Percentiles rank a stretch among this genome's conserved stretches.
Evolutionary conservation across 2,113 vertebrate genomes (phyloP).

Genomic region (Cinclus cinclus): DNA sequence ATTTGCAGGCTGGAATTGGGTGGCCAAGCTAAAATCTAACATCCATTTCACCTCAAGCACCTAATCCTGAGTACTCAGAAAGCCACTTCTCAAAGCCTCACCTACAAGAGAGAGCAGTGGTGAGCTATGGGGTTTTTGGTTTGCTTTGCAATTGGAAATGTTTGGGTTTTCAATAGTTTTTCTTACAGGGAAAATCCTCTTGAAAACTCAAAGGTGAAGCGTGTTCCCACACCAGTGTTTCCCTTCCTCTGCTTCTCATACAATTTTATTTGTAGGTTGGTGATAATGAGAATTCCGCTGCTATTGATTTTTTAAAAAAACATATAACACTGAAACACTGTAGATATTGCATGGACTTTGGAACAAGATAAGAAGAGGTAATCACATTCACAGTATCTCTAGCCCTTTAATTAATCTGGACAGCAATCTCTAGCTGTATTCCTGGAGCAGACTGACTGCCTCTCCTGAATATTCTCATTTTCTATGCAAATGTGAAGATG

Average conservation of each 20-base stretch:
- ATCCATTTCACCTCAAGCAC: not conserved
- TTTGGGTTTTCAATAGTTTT: not conserved
- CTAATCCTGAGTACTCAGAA: not conserved
- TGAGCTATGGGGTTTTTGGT: fast-evolving
- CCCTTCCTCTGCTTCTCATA: not conserved
- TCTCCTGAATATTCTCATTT: not conserved
- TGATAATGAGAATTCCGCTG: conserved; percentile 25
- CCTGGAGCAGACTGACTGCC: not conserved
- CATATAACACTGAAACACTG: not conserved
- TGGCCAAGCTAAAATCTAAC: not conserved
- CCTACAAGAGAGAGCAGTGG: not conserved
- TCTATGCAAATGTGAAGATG: not conserved
- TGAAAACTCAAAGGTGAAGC: not conserved
- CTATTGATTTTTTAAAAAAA: conserved; percentile 12
- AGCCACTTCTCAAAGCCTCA: not conserved
- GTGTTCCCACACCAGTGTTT: not conserved
- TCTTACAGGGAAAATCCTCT: not conserved
- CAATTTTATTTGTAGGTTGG: conserved; percentile 12
- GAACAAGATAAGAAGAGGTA: conserved; percentile 37
- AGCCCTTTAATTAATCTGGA: conserved; percentile 16
- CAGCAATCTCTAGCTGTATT: not conserved
- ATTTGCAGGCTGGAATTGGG: not conserved
- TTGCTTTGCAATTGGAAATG: not conserved
- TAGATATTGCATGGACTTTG: conserved; percentile 30
- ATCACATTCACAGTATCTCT: not conserved